These are phyloP conservation scores for Pharmacophagus antenor DNA, from an alignment of 2,888 invertebrate genomes.

Conservation along the genomic window DNA sequence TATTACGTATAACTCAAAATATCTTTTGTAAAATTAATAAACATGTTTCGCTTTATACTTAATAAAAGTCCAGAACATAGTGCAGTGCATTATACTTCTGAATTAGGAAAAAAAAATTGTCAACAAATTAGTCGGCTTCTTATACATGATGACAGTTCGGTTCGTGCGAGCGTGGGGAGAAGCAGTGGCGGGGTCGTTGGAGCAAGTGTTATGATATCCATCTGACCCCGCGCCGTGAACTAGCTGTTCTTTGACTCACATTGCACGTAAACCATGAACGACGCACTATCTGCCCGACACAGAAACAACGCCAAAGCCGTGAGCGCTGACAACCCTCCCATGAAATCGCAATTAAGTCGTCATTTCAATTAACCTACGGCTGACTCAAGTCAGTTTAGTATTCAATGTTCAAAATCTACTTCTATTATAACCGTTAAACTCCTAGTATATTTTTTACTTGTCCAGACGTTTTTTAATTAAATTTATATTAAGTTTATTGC, in stretches of 20 bases:
- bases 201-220: conserved; percentile 52
- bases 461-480: no score
- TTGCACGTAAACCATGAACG: conserved; percentile 63
- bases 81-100: no score
- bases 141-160: conserved; percentile 6
- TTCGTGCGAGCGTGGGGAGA: background rate
- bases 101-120: no score
- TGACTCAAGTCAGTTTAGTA: background rate
- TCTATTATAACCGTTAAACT: no score
- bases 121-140: no score
- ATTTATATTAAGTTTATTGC: no score
- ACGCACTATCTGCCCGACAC: conserved; percentile 52
- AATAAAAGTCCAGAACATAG: no score
- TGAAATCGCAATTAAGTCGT: conserved; percentile 37
- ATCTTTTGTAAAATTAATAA: no score
- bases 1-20: no score
- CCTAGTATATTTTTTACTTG: no score
- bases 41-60: no score
- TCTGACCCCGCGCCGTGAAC: conserved; percentile 53
- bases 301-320: conserved; percentile 9
- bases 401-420: background rate
- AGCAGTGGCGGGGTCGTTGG: conserved; percentile 13
- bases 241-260: conserved; percentile 66
- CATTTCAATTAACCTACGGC: conserved; percentile 29
- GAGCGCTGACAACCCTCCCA: conserved; percentile 40